phyloP scores from a whole-genome alignment of 2,113 vertebrate genomes.

The Paradoxurus hermaphroditus region DNA sequence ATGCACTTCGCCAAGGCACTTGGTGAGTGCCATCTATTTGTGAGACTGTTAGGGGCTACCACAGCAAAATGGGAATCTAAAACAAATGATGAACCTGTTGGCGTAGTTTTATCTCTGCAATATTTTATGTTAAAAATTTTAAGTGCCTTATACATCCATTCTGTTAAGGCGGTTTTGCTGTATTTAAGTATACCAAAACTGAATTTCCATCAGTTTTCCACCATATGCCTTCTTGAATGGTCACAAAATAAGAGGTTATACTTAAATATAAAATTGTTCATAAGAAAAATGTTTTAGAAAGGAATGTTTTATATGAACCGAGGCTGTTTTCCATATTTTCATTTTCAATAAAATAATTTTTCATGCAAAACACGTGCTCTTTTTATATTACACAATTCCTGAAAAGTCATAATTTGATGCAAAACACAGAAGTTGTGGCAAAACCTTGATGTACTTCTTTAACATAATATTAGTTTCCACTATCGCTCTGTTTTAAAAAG shows the following conservation, averaged over 20 bases:
- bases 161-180: neutral
- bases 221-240: neutral
- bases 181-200: neutral
- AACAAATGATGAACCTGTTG: neutral
- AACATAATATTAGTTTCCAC: neutral
- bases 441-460: neutral
- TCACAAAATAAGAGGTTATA: neutral
- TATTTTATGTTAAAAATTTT: neutral
- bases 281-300: slow-evolving; percentile 18
- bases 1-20: neutral
- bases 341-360: slow-evolving; percentile 9
- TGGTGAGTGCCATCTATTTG: neutral
- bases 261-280: slow-evolving; percentile 24
- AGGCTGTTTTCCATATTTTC: neutral
- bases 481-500: neutral
- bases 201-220: neutral
- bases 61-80: neutral
- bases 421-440: neutral
- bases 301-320: neutral
- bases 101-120: neutral
- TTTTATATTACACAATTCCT: neutral
- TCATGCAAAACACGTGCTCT: neutral
- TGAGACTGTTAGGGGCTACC: neutral
- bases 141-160: neutral
- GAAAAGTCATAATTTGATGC: neutral